Evolutionary conservation across 2,888 invertebrate genomes (phyloP), one percentile per base, ranked within the genome.

Genomic region (Zygaena filipendulae): DNA sequence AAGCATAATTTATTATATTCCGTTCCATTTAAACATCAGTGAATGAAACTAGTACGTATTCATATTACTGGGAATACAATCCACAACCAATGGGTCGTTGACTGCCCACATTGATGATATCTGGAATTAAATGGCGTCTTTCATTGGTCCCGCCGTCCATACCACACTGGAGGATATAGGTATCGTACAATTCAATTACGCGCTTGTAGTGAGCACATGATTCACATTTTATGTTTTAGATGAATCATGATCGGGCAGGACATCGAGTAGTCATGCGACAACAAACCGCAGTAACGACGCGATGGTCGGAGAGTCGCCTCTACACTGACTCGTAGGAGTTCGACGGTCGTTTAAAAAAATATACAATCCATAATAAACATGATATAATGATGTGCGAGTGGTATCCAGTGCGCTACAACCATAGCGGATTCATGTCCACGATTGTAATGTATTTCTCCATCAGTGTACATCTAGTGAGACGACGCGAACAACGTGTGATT

Each of bases 301-400:
- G n/a, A n/a, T n/a, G 59, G 49, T 45, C 59, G 59, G 47, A 49
- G 55, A 48, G 50, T 39, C 45, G 33, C 43, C 45, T 44, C 50
- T 39, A 40, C 39, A 51, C 52, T n/a, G n/a, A n/a, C 49, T 49
- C 49, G 36, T 28, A 45, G 39, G 50, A 53, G 54, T 56, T 54
- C 56, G 54, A 44, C 47, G 59, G 54, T 53, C 54, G 56, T 59
- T n/a, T 66, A 63, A 68, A 64, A 61, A 68, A 71, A 71, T 67
- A 71, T 58, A 68, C 62, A 66, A 64, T 68, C 70, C 62, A 62
- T 70, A 67, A n/a, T n/a, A n/a, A n/a, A 69, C 71, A 72, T 72
- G 74, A 72, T 70, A 71, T 62, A 66, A 71, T 72, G 71, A 69
- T 69, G 70, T 69, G 69, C 67, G 71, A 64, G 53, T 70, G 66